phyloP scores from a whole-genome alignment of 2,797 vertebrate genomes.

The Apodemus agrarius region DNA sequence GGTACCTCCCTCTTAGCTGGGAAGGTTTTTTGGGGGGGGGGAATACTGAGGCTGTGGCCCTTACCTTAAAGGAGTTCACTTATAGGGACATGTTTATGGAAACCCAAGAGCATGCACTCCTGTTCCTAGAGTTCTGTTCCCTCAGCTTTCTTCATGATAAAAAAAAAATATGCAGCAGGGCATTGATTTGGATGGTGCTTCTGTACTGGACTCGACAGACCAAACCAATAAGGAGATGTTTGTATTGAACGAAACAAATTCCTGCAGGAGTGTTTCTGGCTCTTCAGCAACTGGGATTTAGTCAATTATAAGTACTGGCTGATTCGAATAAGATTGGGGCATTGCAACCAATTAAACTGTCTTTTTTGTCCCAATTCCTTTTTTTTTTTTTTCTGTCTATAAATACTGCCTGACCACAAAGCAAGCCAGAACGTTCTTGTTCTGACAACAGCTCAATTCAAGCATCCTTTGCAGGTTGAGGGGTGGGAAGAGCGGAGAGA shows the following conservation, averaged over 20 bases:
- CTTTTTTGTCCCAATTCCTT: not conserved
- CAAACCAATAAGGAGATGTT: not conserved
- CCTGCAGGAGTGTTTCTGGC: not conserved
- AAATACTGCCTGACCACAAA: not conserved
- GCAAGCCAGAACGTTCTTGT: not conserved
- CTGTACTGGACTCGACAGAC: not conserved
- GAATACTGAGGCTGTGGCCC: not conserved
- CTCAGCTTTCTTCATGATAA: not conserved
- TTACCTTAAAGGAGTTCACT: not conserved
- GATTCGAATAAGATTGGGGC: not conserved
- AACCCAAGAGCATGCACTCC: not conserved
- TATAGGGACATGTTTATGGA: not conserved
- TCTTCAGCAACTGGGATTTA: not conserved
- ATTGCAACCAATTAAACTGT: not conserved
- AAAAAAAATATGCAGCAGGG: not conserved
- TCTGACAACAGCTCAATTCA: not conserved
- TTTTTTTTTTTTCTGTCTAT: not conserved
- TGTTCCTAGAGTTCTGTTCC: not conserved
- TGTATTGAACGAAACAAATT: not conserved
- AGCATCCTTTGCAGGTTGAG: not conserved
- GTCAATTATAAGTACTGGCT: not conserved
- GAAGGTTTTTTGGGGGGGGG: not conserved
- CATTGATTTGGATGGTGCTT: not conserved
- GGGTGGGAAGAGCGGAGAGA: not conserved
- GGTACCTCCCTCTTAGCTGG: not conserved